phyloP scores from a whole-genome alignment of 2,113 vertebrate species.

The Piliocolobus tephrosceles region DNA sequence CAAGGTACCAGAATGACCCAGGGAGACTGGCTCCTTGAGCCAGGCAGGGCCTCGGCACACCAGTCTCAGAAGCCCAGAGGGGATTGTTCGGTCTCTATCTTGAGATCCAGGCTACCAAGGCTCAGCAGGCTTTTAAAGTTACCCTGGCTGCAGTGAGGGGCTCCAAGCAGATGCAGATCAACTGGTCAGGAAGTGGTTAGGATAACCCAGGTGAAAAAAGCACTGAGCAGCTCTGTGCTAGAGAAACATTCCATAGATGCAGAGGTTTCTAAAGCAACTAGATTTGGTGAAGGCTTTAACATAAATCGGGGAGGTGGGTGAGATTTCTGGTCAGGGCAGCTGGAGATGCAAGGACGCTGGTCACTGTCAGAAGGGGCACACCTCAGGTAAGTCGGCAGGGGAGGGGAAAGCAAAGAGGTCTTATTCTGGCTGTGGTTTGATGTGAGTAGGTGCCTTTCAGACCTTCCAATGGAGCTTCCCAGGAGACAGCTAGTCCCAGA shows the following conservation, averaged over 20 bases:
- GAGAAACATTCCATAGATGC: background rate
- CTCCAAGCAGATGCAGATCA: background rate
- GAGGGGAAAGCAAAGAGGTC: rapidly evolving
- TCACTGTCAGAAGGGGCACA: background rate
- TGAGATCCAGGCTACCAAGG: rapidly evolving
- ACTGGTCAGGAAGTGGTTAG: background rate
- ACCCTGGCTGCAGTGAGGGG: background rate
- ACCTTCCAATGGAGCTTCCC: background rate
- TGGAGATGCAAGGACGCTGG: background rate
- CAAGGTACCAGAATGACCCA: background rate
- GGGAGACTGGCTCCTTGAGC: too few species aligned
- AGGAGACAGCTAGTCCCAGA: background rate
- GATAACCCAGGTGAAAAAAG: background rate
- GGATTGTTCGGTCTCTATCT: rapidly evolving
- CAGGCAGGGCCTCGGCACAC: background rate
- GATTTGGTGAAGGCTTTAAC: background rate
- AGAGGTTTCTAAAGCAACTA: background rate
- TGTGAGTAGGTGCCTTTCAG: rapidly evolving
- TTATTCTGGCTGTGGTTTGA: background rate
- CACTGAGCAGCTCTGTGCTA: too few species aligned
- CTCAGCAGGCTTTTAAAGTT: background rate
- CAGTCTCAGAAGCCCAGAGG: background rate
- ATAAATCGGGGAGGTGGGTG: rapidly evolving
- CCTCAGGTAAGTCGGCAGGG: too few species aligned
- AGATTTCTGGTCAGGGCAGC: background rate